Evolutionary conservation across 2,797 vertebrate genomes (phyloP).

Genomic region (Chlorospingus flavigularis): DNA sequence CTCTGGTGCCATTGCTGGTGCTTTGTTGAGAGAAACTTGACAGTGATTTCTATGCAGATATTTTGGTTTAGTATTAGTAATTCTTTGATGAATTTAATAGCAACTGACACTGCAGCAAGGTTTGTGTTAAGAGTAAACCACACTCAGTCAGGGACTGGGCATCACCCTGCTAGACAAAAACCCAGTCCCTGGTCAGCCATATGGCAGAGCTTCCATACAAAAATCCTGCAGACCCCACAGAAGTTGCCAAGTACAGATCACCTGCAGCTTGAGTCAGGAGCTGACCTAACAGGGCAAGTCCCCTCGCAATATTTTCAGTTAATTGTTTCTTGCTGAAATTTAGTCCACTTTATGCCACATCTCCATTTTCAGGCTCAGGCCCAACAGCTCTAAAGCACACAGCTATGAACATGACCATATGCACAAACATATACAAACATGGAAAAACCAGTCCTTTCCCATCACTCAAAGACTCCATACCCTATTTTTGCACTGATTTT

Average conservation of each 20-base stretch:
- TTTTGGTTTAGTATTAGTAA: not conserved
- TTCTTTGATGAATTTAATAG: not conserved
- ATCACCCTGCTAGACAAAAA: not conserved
- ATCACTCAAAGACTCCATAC: not conserved
- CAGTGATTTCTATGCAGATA: not conserved
- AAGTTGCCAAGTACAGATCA: not conserved
- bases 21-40: not conserved
- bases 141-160: not conserved
- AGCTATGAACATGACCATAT: not conserved
- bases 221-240: not conserved
- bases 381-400: not conserved
- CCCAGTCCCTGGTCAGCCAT: not conserved
- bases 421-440: accelerated
- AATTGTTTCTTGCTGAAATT: not conserved
- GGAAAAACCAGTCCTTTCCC: not conserved
- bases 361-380: not conserved
- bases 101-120: not conserved
- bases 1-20: not conserved
- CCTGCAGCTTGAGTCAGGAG: accelerated
- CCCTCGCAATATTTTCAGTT: not conserved
- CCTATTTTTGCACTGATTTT: not conserved
- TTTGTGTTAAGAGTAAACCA: not conserved
- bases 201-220: not conserved
- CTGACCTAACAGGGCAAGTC: not conserved
- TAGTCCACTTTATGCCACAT: not conserved